Conservation (phyloP, 1,140 invertebrate genomes). For the Dufourea novaeangliae region DNA sequence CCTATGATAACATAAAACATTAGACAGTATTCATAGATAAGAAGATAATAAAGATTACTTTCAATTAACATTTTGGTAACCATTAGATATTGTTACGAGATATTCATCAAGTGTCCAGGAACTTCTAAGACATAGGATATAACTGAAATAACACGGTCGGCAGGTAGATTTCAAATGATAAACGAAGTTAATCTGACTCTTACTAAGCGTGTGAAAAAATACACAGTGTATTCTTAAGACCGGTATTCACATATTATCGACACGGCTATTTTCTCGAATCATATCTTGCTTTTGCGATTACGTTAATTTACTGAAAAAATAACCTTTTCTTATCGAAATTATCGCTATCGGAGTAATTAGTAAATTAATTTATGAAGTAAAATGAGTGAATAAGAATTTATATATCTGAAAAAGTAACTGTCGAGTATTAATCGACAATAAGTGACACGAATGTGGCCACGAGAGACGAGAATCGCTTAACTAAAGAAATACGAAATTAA, state of each 20-base stretch:
- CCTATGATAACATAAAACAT: too few relatives aligned
- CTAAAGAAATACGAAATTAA: too few relatives aligned
- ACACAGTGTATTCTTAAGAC: neutral
- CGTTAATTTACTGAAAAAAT: neutral
- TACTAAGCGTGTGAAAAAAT: neutral
- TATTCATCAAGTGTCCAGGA: neutral
- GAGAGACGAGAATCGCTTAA: neutral
- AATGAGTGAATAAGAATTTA: neutral
- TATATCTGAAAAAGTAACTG: neutral
- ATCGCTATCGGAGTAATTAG: neutral
- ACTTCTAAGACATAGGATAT: too few relatives aligned
- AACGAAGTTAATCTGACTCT: neutral
- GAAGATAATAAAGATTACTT: too few relatives aligned
- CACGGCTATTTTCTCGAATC: neutral
- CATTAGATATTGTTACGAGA: neutral
- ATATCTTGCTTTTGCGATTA: neutral
- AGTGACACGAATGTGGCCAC: neutral
- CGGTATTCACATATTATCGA: neutral
- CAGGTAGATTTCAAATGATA: neutral
- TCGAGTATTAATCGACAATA: neutral
- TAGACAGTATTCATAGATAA: too few relatives aligned
- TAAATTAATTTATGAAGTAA: slow-evolving; percentile 7
- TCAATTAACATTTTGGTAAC: too few relatives aligned
- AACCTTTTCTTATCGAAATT: neutral
- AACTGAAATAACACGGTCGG: neutral